These are phyloP conservation scores for Syndactyla subalaris DNA, from an alignment of 2,797 vertebrate genomes.

Conservation along the genomic window DNA sequence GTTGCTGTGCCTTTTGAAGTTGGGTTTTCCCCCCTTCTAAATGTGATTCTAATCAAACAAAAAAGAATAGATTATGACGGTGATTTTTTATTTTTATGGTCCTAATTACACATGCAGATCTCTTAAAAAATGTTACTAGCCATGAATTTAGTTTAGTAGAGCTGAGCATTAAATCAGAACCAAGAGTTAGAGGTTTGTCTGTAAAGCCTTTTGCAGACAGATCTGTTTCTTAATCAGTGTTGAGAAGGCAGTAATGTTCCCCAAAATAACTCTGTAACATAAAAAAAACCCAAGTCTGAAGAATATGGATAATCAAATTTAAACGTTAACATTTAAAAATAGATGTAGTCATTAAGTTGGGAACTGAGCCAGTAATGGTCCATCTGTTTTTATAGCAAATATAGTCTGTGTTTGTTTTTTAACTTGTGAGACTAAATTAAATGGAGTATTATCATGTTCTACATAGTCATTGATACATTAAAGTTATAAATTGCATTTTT, in stretches of 20 bases:
- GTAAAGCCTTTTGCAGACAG: background rate
- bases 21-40: background rate
- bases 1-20: background rate
- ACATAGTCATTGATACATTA: background rate
- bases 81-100: background rate
- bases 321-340: background rate
- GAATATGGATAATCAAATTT: background rate
- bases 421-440: conserved; percentile 34
- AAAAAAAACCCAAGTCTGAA: background rate
- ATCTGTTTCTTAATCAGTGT: background rate
- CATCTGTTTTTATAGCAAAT: conserved; percentile 14
- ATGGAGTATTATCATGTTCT: conserved; percentile 7
- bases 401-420: background rate
- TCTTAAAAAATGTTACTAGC: background rate
- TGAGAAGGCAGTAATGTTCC: background rate
- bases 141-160: background rate
- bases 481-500: background rate
- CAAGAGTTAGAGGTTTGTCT: background rate
- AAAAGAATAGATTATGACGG: background rate
- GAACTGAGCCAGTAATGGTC: conserved; percentile 7
- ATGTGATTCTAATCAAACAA: background rate
- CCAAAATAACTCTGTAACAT: background rate
- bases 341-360: background rate
- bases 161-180: background rate
- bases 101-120: background rate